A percentile compares a stretch with the other conserved stretches of the same genome.
Conservation (phyloP, 2,113 vertebrate genomes). For the Himantopus leucocephalus region DNA sequence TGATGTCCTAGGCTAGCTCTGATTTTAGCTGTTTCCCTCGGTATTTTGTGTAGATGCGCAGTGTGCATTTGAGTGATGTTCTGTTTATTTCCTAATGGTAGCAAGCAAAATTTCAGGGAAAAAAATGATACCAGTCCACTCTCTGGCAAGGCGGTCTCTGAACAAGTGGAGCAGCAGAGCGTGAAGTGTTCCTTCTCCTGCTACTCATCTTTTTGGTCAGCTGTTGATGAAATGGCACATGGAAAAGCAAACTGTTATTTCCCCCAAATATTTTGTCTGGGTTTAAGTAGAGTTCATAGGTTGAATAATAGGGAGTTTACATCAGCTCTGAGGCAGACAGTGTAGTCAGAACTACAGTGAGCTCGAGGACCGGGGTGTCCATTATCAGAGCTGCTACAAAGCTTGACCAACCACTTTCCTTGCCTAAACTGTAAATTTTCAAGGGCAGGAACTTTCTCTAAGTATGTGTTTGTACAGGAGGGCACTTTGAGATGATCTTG, state of each 20-base stretch:
- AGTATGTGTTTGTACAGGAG: neutral
- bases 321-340: neutral
- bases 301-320: neutral
- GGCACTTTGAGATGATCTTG: neutral
- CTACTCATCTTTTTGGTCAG: neutral
- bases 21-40: neutral
- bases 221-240: neutral
- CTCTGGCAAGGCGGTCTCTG: neutral
- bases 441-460: neutral
- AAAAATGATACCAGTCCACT: neutral
- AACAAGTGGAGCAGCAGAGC: neutral
- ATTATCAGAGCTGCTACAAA: neutral
- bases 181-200: neutral
- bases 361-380: neutral
- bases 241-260: neutral
- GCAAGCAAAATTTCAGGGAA: neutral
- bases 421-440: neutral
- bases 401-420: neutral
- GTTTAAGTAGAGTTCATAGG: neutral
- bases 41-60: neutral
- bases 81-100: neutral
- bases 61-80: neutral
- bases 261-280: neutral
- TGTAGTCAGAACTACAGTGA: neutral
- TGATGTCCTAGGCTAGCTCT: neutral